Evolutionary conservation across 2,113 vertebrate genomes (phyloP), one percentile per base, ranked within the genome.

Genomic region (Oxygymnocypris stewartii): DNA sequence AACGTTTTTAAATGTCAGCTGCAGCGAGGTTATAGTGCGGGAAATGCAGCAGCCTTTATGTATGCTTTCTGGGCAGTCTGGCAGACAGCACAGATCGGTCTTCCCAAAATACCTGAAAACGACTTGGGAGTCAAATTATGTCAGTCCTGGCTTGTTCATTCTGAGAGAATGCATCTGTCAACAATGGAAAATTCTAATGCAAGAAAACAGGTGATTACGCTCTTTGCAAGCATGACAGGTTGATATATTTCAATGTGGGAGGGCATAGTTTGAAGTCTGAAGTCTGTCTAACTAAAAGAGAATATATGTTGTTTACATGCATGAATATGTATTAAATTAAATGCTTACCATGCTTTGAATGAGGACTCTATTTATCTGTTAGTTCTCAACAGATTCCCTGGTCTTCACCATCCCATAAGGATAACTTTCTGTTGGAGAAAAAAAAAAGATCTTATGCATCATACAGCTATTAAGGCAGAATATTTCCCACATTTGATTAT

Each of bases 341-440:
- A 12, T 51, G 16, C 96, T 96, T 96, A 97, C 96, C 96, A 97
- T 95, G 88, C 93, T 96, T 94, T 96, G 96, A 90, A 93, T 96
- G 93, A 96, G 93, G 90, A 95, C 95, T 93, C 93, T 90, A 94
- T 95, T 90, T 95, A 95, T 91, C 95, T n/a, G 75, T 96, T 90
- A 97, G 91, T 93, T 96, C 94, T 93, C 95, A 93, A 89, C 94
- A 94, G 93, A 92, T 92, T 94, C 95, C 96, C 86, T 95, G 94
- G 90, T 94, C 84, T 47, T 95, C 95, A 83, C 94, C 95, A 94
- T 97, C 95, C 44, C 94, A 95, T 92, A 95, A 91, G 85, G 94
- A 93, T 89, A 95, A 95, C 94, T 96, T 96, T 94, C 96, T 97
- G 87, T 88, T 90, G 87, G 90, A 88, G 88, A 84, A 93, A 81